A percentile compares a stretch with the other conserved stretches of the same genome.
Evolutionary conservation across 2,888 invertebrate genomes (phyloP).

Genomic region (Melipona beecheii): DNA sequence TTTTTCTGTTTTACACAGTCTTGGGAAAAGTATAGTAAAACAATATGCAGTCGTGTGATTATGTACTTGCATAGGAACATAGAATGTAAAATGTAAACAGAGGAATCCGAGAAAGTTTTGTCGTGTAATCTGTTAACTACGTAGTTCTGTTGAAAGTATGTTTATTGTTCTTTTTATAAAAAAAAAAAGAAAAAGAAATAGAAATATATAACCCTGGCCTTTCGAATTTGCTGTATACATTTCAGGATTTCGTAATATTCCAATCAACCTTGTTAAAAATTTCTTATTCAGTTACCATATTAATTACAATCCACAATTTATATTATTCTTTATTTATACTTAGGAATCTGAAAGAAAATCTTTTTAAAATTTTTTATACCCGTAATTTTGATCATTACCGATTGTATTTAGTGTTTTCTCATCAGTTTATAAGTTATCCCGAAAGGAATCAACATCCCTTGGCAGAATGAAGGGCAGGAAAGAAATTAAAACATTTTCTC

Average conservation of each 20-base stretch:
- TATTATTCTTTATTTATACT: neutral
- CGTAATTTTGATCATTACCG: neutral
- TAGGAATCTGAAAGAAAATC: neutral
- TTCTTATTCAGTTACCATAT: neutral
- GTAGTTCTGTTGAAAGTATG: constrained; percentile 20
- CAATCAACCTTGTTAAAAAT: neutral
- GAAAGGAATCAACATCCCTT: neutral
- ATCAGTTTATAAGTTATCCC: neutral
- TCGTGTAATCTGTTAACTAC: constrained; percentile 15
- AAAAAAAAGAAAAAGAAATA: neutral
- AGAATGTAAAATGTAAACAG: constrained; percentile 40
- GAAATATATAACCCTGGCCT: neutral
- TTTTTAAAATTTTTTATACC: neutral
- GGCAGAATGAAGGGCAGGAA: neutral
- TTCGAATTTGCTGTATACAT: neutral
- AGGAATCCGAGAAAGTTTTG: constrained; percentile 43
- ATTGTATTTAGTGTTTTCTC: neutral
- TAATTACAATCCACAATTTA: neutral
- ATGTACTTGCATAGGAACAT: neutral
- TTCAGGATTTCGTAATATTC: neutral
- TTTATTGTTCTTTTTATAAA: constrained; percentile 9
- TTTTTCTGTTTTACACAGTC: neutral
- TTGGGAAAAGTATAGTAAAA: neutral
- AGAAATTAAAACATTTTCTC: neutral
- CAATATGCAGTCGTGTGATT: constrained; percentile 3